A percentile compares a stretch with the other conserved stretches of the same genome.
phyloP scores from a whole-genome alignment of 2,888 invertebrate genomes.

The Piscicola geometra region DNA sequence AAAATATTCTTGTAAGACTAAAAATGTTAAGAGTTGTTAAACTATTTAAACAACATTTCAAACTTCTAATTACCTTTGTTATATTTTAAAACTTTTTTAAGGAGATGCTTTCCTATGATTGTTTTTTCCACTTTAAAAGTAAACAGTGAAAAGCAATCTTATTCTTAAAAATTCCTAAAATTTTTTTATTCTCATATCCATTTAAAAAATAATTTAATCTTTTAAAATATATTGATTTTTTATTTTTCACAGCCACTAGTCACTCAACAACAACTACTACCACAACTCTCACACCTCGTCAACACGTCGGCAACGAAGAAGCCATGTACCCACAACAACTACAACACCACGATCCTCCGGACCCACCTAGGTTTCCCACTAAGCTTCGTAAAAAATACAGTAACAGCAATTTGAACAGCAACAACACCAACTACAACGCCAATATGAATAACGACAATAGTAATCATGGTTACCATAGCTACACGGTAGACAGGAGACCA shows the following conservation, averaged over 20 bases:
- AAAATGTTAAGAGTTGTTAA: no score
- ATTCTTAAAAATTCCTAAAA: no score
- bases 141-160: no score
- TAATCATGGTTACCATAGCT: not conserved
- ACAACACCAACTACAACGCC: not conserved
- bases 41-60: no score
- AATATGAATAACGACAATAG: not conserved
- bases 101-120: no score
- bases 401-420: not conserved
- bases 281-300: not conserved
- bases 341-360: not conserved
- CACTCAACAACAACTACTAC: not conserved
- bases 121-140: no score
- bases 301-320: not conserved
- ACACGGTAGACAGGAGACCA: slow-evolving; percentile 3
- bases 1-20: no score
- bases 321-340: not conserved
- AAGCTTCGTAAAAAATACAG: not conserved
- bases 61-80: no score
- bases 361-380: slow-evolving; percentile 5
- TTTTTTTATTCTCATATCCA: no score
- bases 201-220: no score
- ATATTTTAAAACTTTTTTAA: no score
- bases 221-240: no score
- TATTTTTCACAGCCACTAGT: not conserved